Base-by-base conservation (phyloP, 2,888 invertebrate genomes). In the Watsonalla cultraria region DNA sequence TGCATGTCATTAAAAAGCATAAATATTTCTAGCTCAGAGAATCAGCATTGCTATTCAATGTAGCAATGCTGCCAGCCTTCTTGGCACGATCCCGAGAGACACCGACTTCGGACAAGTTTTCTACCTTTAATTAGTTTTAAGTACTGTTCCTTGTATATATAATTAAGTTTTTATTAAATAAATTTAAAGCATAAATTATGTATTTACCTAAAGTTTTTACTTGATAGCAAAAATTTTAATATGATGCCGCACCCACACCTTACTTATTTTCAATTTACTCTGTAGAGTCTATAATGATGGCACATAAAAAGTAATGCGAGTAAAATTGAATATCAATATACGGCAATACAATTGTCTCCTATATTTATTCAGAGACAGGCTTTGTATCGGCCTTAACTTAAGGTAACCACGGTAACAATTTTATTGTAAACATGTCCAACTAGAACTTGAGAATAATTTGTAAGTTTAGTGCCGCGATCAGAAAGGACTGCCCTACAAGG, bases 251-350 rank as follows among this genome's bases (percentile, higher is more conserved):
- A 42, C 14, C 13, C 48, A 11, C 14, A 15, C 37, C 9, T 11
- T 9, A 35, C 39, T 49, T 37, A 14, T 49, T 14, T 33, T 39
- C 13, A 49, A 34, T 37, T 37, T 49, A 49, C 9, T 49, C 14
- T 37, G 37, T 37, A 48, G 39, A 9, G 49, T 14, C 37, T 39
- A 37, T 49, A 49, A 49, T 37, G 49, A 37, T 49, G 39, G 14
- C 39, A 15, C 49, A 49, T 49, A 49, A 49, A 49, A 49, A 39
- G 39, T 49, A 39, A 49, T 49, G 49, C 5, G 11, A 15, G 14
- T 6, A 14, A 49, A 37, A 39, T 49, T 49, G 49, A 37, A 49
- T 49, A 15, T 9, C 49, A 37, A 39, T 37, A 37, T 49, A 49
- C 13, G 37, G 37, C 39, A 37, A 15, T 49, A n/a, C 37, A 37